phyloP scores from a whole-genome alignment of 2,888 invertebrate species.

The Rotaria socialis region DNA sequence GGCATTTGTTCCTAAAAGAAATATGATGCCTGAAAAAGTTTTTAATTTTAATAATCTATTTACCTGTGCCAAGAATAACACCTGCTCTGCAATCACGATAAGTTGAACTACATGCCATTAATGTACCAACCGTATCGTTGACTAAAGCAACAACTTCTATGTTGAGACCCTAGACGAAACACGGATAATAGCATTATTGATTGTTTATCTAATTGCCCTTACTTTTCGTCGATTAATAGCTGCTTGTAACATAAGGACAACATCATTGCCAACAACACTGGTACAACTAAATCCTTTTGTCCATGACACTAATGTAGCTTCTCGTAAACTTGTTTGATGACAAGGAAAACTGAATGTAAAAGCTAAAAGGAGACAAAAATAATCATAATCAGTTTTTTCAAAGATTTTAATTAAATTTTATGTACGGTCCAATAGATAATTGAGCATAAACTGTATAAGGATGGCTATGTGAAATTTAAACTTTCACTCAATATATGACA shows the following conservation, averaged over 20 bases:
- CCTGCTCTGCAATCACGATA: conserved; percentile 86
- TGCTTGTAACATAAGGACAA: conserved; percentile 78
- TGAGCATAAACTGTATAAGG: too few relatives aligned
- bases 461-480: too few relatives aligned
- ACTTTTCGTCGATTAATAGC: conserved; percentile 67
- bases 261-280: conserved; percentile 82
- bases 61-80: conserved; percentile 85
- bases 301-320: conserved; percentile 81
- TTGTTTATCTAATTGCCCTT: neutral
- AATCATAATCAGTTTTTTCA: neutral
- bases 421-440: too few relatives aligned
- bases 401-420: neutral
- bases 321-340: conserved; percentile 77
- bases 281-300: conserved; percentile 94
- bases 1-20: conserved; percentile 69
- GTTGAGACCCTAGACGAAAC: conserved; percentile 71
- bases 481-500: too few relatives aligned
- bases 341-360: conserved; percentile 97
- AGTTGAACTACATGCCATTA: conserved; percentile 97
- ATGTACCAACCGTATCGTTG: conserved; percentile 91
- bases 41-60: neutral
- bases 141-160: conserved; percentile 88
- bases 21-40: neutral
- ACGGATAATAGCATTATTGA: conserved; percentile 28
- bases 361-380: conserved; percentile 66